Evolutionary conservation across 2,113 vertebrate genomes (phyloP).

Genomic region (Peucedramus taeniatus): DNA sequence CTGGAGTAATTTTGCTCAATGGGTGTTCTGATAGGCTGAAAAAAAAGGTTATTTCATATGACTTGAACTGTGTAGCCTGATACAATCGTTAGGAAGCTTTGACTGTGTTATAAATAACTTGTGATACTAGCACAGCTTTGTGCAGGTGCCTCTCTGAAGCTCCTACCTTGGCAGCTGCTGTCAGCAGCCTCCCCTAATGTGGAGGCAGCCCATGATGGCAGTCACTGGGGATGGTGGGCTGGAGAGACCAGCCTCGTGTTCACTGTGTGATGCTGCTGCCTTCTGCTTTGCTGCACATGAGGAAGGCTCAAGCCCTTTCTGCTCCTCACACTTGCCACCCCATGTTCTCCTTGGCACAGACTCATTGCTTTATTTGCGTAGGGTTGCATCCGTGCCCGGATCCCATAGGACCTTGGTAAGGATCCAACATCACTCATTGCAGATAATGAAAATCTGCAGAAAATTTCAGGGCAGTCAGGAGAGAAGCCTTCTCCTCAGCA

Average conservation of each 20-base stretch:
- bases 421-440: not conserved
- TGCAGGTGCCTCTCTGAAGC: not conserved
- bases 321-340: not conserved
- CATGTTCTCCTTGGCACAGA: accelerated
- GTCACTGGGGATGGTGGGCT: not conserved
- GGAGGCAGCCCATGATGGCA: not conserved
- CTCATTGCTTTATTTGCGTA: not conserved
- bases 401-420: not conserved
- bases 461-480: not conserved
- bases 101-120: not conserved
- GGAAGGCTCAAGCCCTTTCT: not conserved
- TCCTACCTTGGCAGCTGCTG: not conserved
- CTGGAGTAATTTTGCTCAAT: not conserved
- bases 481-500: not conserved
- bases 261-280: accelerated
- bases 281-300: not conserved
- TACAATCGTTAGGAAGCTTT: not conserved
- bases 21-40: not conserved
- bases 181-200: accelerated
- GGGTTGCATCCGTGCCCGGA: not conserved
- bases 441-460: no score
- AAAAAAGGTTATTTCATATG: not conserved
- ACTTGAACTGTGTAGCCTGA: not conserved
- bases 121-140: not conserved
- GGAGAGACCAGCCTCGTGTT: not conserved